A percentile compares a stretch with the other conserved stretches of the same genome.
Evolutionary conservation across 2,888 invertebrate genomes (phyloP).

Genomic region (Limnephilus lunatus): DNA sequence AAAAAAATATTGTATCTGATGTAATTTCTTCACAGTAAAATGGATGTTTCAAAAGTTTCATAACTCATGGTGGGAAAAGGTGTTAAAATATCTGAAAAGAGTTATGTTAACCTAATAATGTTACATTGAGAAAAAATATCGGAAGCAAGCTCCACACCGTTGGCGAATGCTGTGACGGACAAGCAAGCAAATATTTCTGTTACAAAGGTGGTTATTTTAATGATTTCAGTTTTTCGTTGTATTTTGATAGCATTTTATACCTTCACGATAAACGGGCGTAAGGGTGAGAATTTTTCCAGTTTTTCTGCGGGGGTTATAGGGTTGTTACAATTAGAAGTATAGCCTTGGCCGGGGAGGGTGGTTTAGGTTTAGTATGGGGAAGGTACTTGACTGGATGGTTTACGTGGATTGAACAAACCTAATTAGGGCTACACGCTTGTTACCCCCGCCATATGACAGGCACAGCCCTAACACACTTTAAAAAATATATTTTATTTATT

Average conservation of each 20-base stretch:
- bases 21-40: no score
- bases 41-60: no score
- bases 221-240: no score
- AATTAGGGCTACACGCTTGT: slow-evolving; percentile 65
- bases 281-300: not conserved
- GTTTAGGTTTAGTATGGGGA: slow-evolving; percentile 29
- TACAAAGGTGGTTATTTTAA: no score
- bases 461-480: not conserved
- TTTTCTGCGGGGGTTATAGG: not conserved
- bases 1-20: no score
- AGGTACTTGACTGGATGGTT: slow-evolving; percentile 63
- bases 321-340: slow-evolving; percentile 14
- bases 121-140: no score
- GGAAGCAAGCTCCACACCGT: no score
- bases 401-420: slow-evolving; percentile 66
- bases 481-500: not conserved
- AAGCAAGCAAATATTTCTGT: no score
- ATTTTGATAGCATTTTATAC: not conserved
- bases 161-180: no score
- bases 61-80: no score
- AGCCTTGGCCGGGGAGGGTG: slow-evolving; percentile 14
- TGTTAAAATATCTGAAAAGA: no score
- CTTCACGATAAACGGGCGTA: not conserved
- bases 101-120: no score
- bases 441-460: slow-evolving; percentile 52